Evolutionary conservation across 2,888 invertebrate species (phyloP), one percentile per base, ranked within the genome.

Genomic region (Autographa gamma): DNA sequence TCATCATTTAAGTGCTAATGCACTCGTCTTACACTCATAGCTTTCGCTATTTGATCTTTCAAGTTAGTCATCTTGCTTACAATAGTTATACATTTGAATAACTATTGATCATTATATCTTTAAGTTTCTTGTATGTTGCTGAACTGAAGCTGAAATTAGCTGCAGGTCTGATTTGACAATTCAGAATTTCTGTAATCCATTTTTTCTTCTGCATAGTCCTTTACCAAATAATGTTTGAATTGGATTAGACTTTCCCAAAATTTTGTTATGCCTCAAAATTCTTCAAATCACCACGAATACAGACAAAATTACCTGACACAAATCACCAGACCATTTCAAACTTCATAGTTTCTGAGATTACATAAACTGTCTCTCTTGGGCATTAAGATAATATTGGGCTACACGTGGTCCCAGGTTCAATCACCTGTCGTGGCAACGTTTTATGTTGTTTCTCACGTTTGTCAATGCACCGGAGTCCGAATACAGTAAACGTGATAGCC

Each of bases 381-480:
- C 64, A 80, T 78, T 72, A 80, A 76, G 74, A 73, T 81, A 79
- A 72, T 74, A 70, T 70, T 56, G 63, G 64, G 32, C 77, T 56
- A 63, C 77, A 72, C 74, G 78, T 67, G 63, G 60, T 63, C 16
- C 32, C 54, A 62, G 63, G 79, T 78, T 82, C 81, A 81, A 43
- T 84, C 72, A 83, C 85, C 79, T 73, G 73, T 76, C 74, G 68
- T 79, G 78, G 73, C 62, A 19, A 52, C 65, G 34, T 74, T 59
- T 59, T 32, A 74, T 41, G 74, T 60, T 34, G 60, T 54, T 61
- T 71, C 63, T 68, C 63, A 68, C 71, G 71, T 63, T 41, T 60
- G 38, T 60, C 56, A 43, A 14, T 31, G 11, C 54, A 19, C 54
- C 54, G 54, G 54, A 4, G 13, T 25, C 54, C 54, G 54, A 56